Evolutionary conservation across 2,113 vertebrate genomes (phyloP).

Genomic region (Silurus meridionalis): DNA sequence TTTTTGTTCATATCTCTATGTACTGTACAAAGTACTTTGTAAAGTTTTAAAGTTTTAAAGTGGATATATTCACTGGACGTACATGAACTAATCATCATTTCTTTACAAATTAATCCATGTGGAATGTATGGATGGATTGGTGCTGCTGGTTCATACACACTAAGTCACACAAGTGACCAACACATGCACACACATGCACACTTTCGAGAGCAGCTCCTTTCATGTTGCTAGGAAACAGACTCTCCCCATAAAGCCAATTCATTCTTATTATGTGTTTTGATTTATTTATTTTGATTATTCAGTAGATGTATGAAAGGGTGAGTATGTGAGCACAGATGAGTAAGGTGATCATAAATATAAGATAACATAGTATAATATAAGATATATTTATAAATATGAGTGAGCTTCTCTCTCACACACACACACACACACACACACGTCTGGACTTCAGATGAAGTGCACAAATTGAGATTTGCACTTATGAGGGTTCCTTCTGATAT

Average conservation of each 20-base stretch:
- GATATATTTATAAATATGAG: too few relatives aligned
- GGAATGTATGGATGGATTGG: slow-evolving; percentile 26
- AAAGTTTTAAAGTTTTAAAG: background rate
- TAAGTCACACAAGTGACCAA: background rate
- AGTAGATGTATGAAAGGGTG: slow-evolving; percentile 24
- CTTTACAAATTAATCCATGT: slow-evolving; percentile 32
- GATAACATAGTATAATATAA: background rate
- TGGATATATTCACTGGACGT: background rate
- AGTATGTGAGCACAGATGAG: slow-evolving; percentile 15
- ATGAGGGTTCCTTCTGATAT: slow-evolving; percentile 24
- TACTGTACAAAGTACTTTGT: background rate
- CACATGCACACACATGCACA: slow-evolving; percentile 37
- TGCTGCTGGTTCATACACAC: slow-evolving; percentile 6
- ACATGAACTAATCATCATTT: background rate
- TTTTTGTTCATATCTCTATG: background rate
- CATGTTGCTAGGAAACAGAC: slow-evolving; percentile 79
- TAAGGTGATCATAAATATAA: slow-evolving; percentile 14
- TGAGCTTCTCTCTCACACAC: background rate
- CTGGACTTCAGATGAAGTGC: slow-evolving; percentile 3
- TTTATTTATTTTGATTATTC: slow-evolving; percentile 64
- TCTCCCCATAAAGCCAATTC: slow-evolving; percentile 58
- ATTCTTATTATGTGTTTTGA: slow-evolving; percentile 55
- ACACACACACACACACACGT: background rate
- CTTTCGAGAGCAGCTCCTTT: slow-evolving; percentile 64
- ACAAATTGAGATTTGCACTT: slow-evolving; percentile 34